Evolutionary conservation across 2,113 vertebrate genomes (phyloP).

Genomic region (Opisthocomus hoazin): DNA sequence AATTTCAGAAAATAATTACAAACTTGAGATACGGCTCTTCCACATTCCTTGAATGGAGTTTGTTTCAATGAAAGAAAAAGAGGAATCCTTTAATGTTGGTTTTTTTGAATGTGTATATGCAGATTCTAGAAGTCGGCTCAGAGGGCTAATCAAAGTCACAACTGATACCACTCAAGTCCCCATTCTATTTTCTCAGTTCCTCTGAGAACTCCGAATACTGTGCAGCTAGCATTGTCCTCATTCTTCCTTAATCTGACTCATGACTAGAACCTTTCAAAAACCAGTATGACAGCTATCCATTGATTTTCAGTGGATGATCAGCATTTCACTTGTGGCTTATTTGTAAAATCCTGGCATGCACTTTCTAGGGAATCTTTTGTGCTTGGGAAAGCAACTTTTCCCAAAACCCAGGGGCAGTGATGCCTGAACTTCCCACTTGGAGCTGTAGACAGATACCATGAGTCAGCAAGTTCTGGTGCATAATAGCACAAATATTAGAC

Average conservation of each 20-base stretch:
- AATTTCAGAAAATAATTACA: not conserved
- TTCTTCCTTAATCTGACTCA: not conserved
- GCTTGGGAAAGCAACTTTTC: not conserved
- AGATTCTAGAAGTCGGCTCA: not conserved
- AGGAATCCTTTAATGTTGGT: not conserved
- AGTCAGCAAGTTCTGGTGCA: not conserved
- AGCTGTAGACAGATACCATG: not conserved
- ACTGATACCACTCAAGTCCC: not conserved
- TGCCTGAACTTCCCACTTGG: not conserved
- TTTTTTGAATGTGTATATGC: not conserved
- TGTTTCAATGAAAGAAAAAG: not conserved
- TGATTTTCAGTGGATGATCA: not conserved
- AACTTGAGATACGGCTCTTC: not conserved
- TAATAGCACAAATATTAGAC: not conserved
- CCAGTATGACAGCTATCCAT: not conserved
- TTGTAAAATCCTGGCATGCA: not conserved
- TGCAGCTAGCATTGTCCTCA: not conserved
- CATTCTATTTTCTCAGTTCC: not conserved
- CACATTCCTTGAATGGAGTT: not conserved
- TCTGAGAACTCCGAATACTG: not conserved
- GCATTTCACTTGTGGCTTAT: not conserved
- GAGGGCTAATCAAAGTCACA: not conserved
- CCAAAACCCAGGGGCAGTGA: not conserved
- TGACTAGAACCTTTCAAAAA: not conserved
- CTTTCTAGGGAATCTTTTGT: rapidly evolving